Base-by-base conservation (phyloP, 2,888 invertebrate species). In the Patella pellucida region DNA sequence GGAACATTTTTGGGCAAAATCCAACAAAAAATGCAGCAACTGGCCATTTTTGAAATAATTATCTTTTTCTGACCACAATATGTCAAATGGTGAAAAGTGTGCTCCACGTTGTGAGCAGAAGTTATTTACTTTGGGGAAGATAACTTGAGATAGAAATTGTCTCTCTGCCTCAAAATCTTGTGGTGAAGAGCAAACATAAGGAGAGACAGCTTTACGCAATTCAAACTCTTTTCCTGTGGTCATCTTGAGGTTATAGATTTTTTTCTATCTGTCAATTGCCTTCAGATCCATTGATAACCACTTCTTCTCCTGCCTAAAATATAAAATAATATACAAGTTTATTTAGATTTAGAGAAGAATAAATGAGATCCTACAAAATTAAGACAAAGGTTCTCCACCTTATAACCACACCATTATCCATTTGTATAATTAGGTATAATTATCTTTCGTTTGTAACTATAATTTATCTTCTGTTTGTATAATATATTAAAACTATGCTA, bases 31-130 rank as follows among this genome's bases (percentile, higher is more conserved):
- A 23, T 80, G 84, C 69, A 89, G 76, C 3, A 86, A 73, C 56
- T 86, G 81, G 31, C 87, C 87, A 41, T 79, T 76, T 27, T 83
- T 78, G 7, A 82, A 79, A 31, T 84, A 79, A n/a, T 80, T 71
- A 19, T 85, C 85, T n/a, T 82, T 79, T 7, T 82, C 78, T 19
- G 77, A 79, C 88, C 89, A 89, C 52, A 84, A 80, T 41, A 89
- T 83, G 75, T 90, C 89, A n/a, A 86, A 79, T 0, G 89, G 87
- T 19, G 81, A 78, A 74, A 89, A 90, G 69, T 83, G 82, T 3
- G 86, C 84, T 16, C 89, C 89, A 7, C 89, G 78, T 69, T 77
- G 69, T 85, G 69, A 16, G 15, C 69, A 69, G 31, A 78, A 54
- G 15, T 84, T 84, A 31, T 84, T 79, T 52, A 90, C 77, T 73